Evolutionary conservation across 1,140 invertebrate species (phyloP).

Genomic region (Halotydeus destructor): DNA sequence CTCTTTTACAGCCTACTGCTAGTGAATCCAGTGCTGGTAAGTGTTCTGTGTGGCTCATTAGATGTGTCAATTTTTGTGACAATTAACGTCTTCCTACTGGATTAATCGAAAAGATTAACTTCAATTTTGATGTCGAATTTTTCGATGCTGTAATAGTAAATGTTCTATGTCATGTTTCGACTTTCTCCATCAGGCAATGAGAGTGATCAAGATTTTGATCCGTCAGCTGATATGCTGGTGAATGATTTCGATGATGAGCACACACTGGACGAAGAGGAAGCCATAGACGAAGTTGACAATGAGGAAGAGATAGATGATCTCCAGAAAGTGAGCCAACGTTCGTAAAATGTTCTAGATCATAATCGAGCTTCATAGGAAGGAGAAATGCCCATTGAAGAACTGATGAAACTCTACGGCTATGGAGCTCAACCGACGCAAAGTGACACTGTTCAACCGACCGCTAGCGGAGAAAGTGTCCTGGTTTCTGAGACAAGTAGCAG

Average conservation of each 20-base stretch:
- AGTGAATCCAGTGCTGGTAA: slow-evolving; percentile 26
- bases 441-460: background rate
- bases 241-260: slow-evolving; percentile 92
- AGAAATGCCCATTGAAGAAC: slow-evolving; percentile 81
- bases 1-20: slow-evolving; percentile 21
- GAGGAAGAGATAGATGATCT: slow-evolving; percentile 67
- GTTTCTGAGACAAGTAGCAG: background rate
- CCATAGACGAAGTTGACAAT: slow-evolving; percentile 58
- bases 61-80: background rate
- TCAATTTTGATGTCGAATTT: no score
- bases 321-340: slow-evolving; percentile 39
- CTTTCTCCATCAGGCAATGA: no score
- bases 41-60: slow-evolving; percentile 1
- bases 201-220: slow-evolving; percentile 41
- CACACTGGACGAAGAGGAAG: slow-evolving; percentile 88
- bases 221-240: slow-evolving; percentile 66
- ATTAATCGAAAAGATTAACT: no score
- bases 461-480: background rate
- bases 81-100: no score
- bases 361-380: slow-evolving; percentile 24
- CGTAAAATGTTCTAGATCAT: background rate
- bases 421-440: slow-evolving; percentile 13
- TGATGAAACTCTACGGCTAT: slow-evolving; percentile 68
- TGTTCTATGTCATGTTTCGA: no score
- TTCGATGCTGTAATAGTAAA: no score